Evolutionary conservation across 2,113 vertebrate genomes (phyloP).

Genomic region (Budorcas taxicolor): DNA sequence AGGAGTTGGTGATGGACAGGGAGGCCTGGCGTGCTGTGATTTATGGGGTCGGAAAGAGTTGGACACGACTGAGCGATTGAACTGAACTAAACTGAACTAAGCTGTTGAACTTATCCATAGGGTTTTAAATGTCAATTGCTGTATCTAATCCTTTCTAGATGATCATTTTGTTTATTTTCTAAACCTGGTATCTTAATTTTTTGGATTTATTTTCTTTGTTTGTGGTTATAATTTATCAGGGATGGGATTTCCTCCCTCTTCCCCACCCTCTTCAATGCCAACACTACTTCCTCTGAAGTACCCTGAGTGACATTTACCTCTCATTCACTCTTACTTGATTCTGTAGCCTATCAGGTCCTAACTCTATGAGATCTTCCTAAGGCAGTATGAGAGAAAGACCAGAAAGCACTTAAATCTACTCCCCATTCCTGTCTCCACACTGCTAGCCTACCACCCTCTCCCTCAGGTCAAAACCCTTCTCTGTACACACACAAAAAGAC

Average conservation of each 20-base stretch:
- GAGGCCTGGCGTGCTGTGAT: too few relatives aligned
- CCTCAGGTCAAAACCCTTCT: background rate
- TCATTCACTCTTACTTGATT: background rate
- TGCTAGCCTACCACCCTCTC: background rate
- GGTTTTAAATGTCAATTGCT: background rate
- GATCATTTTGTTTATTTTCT: background rate
- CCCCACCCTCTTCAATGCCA: background rate
- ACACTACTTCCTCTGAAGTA: background rate
- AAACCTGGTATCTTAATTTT: background rate
- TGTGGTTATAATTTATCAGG: background rate
- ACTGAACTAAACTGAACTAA: too few relatives aligned
- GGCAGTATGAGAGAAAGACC: background rate
- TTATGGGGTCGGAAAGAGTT: too few relatives aligned
- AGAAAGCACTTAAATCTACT: background rate
- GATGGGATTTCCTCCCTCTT: too few relatives aligned
- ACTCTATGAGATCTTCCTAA: background rate
- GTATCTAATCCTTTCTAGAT: background rate
- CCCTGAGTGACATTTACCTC: background rate
- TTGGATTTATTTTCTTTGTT: background rate
- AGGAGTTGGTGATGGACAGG: too few relatives aligned
- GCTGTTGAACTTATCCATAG: background rate
- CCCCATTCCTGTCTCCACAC: accelerated
- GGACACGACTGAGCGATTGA: too few relatives aligned
- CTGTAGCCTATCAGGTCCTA: background rate
- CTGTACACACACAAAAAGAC: background rate